Base-by-base conservation (phyloP, 2,113 vertebrate species). In the Ursus arctos region DNA sequence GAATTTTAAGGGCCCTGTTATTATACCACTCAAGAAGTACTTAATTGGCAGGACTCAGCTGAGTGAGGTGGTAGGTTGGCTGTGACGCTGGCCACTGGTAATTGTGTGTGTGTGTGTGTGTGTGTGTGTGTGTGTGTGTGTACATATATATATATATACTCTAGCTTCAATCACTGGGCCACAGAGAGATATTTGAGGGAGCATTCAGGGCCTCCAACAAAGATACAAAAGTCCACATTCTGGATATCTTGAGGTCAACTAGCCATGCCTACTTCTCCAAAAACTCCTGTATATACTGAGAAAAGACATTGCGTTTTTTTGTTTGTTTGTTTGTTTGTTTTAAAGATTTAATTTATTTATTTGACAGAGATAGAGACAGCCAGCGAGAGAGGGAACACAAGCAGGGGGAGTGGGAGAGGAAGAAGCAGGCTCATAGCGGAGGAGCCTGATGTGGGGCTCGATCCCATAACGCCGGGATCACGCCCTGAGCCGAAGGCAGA, bases 1-100 rank as follows among this genome's bases (percentile, higher is more conserved):
- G 88, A 92, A 95, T 96, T 94, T 93, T 95, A 97, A 98, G 92
- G 94, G 36, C 72, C 93, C 10, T 69, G 33, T 83, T 94, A 94
- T 97, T 85, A 43, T 11, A 33, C 91, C 51, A 72, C 82, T 93
- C 53, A 61, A 97, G 81, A 84, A 89, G 53, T 55, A 40, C 49
- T 95, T 95, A 77, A 89, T 63, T 94, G 97, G 53, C 81, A 92
- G 88, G 84, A 47, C 67, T 94, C 83, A 77, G 61, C 51, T 80
- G 81, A 94, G 53, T 16, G 61, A 96, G 61, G 85, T 57, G 80
- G 77, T 51, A 49, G 90, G 33, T 84, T 95, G 86, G 40, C 81
- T 47, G 49, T 95, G 79, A 95, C 1, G 19, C 9, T 81, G 61
- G 59, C 31, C 40, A 65, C 33, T 61, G 61, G 40, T 43, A 15